Evolutionary conservation across 2,113 vertebrate species (phyloP), one percentile per base, ranked within the genome.

Genomic region (Elephas maximus): DNA sequence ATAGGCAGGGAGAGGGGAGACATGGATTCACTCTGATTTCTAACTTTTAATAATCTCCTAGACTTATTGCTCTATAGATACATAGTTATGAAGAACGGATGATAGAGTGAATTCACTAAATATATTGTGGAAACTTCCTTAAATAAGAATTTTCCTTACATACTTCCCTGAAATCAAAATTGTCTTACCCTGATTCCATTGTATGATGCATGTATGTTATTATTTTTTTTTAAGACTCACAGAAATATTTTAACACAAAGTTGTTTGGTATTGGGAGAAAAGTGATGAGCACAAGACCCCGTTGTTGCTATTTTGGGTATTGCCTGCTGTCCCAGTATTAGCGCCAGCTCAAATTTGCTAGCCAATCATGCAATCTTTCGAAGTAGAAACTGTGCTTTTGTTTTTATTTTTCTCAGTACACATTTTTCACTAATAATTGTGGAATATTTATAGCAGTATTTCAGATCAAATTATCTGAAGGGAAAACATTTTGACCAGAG

Each of bases 261-360:
- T 62, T 93, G 6, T 5, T 88, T 53, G 71, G 94, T 90, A 90
- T 45, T 77, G 67, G 65, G 28, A 95, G 76, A 83, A 96, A 96
- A 97, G 12, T 5, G 63, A 77, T 26, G 37, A 37, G 33, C 53
- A 53, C 65, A 51, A 67, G 63, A 89, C 67, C 33, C 73, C 82
- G 78, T 76, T 90, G 20, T 73, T 62, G 73, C 97, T 98, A 96
- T 97, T 98, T 97, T 97, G 83, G 88, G 91, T n/a, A 62, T 71
- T 93, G 95, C 93, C 97, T 95, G 96, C 97, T 98, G 97, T 97
- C 67, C 73, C 14, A 48, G 74, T 91, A 79, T 24, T 94, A 67
- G 51, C 91, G 97, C 92, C 95, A 96, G 93, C 79, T 83, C 21
- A 12, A 93, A 90, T 93, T 88, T 86, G 93, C 80, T 90, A 97